Evolutionary conservation across 2,888 invertebrate species (phyloP), one percentile per base, ranked within the genome.

Genomic region (Drosophila pegasa): DNA sequence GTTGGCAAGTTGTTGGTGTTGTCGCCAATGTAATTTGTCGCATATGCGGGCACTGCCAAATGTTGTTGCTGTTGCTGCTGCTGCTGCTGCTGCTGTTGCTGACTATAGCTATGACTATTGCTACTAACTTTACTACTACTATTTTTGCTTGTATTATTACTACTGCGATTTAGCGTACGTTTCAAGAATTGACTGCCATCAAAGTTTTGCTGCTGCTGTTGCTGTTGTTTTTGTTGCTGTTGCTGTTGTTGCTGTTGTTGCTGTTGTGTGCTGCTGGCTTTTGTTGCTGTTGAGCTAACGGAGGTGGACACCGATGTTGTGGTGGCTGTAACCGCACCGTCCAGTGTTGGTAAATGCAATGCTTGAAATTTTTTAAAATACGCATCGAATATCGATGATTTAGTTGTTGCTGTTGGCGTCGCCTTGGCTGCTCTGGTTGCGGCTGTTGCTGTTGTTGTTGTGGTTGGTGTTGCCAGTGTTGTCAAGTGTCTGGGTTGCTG

Each of bases 21-120:
- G 59, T 92, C 91, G 71, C 91, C 91, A 78, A 92, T 93, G 89
- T 93, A 93, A 90, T 93, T 94, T 78, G 93, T 93, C 63, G 93
- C 93, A 80, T 93, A 92, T 80, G 93, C 92, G 52, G 90, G 89
- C 76, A 78, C 76, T 77, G 80, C 75, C 58, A 69, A 48, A 58
- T 76, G 71, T 40, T 59, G 71, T 33, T 58, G 63, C 33, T 70
- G 69, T 41, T 58, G 64, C 12, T 70, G 57, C 2, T 52, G 68
- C 38, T 70, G 57, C 2, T 52, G 68, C 38, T 35, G 70, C 52
- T 74, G 78, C 29, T 69, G 73, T 59, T 75, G 71, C 60, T 75
- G 71, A 75, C 75, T 75, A 75, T 71, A n/a, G 76, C 37, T 75
- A 62, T 75, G 61, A 71, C 71, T 72, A 75, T 68, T 76, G 77